Evolutionary conservation across 2,797 vertebrate genomes (phyloP), one percentile per base, ranked within the genome.

Genomic region (Clarias laeviceps): DNA sequence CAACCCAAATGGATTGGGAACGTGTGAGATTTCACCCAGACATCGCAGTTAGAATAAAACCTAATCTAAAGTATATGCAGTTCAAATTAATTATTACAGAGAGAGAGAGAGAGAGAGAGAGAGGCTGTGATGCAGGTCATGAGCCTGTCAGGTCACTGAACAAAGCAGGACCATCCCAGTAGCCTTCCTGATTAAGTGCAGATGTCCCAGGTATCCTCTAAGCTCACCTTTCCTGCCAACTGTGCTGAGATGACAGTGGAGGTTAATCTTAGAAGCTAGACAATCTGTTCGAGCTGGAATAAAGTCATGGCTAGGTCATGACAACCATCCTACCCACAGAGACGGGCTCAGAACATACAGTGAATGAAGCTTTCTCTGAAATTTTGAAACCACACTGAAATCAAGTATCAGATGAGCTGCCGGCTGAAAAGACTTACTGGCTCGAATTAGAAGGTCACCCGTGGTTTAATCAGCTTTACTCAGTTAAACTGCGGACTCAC

Each of bases 111-210:
- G 40, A 45, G 40, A 8, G 45, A 50, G 45, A 50, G 2, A 14
- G 11, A 50, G 74, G 22, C n/a, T 22, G 56, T 57, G 8, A 20
- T 57, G 73, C 50, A 56, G 73, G 65, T 22, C n/a, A 40, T 32
- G 32, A 18, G 24, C 24, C 68, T 82, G 45, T 77, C 45, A 20
- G 27, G 73, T 76, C 7, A 76, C 45, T 76, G 50, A 6, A 77
- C 18, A 59, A 59, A 59, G 80, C 45, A 66, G 65, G 37, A 72
- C 69, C 73, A 20, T 54, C 66, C 76, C 88, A 90, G 87, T 82
- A 88, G 89, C 83, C 68, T 83, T 65, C 79, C 73, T 88, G 89
- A 89, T 91, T 90, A 91, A 80, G 78, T 64, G 74, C 69, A 32
- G 84, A 88, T 88, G 87, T 73, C 45, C 29, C 27, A 14, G 85